A percentile compares a stretch with the other conserved stretches of the same genome.
phyloP scores from a whole-genome alignment of 1,140 invertebrate species.

The Daktulosphaira vitifoliae region DNA sequence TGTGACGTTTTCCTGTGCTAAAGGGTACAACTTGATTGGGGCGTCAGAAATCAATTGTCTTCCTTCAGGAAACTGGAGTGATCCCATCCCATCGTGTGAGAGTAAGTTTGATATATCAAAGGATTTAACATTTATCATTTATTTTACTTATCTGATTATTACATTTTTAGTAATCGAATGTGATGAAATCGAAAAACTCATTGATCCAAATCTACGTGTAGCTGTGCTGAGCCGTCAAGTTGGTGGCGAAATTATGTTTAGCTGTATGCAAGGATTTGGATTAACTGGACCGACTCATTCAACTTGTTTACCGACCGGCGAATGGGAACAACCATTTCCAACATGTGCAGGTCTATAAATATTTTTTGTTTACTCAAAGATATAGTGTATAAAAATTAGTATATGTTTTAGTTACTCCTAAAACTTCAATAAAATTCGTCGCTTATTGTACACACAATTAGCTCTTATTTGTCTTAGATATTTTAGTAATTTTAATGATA shows the following conservation, averaged over 20 bases:
- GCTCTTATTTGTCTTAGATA: too few relatives aligned
- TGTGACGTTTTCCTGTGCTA: slow-evolving; percentile 66
- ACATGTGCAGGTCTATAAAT: slow-evolving; percentile 56
- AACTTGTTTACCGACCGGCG: slow-evolving; percentile 64
- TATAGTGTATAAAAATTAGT: background rate
- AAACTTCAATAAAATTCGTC: too few relatives aligned
- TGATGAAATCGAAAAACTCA: slow-evolving; percentile 53
- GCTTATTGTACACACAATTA: too few relatives aligned
- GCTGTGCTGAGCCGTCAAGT: slow-evolving; percentile 63
- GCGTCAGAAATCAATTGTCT: slow-evolving; percentile 60
- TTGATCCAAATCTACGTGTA: slow-evolving; percentile 52
- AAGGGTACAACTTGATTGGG: slow-evolving; percentile 71
- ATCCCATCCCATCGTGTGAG: slow-evolving; percentile 67
- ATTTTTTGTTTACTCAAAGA: background rate
- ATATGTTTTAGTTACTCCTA: too few relatives aligned
- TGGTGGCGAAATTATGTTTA: slow-evolving; percentile 66
- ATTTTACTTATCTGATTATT: slow-evolving; percentile 16
- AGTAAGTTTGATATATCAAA: slow-evolving; percentile 56
- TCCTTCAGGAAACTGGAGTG: slow-evolving; percentile 75
- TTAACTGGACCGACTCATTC: slow-evolving; percentile 64
- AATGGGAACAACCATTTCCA: slow-evolving; percentile 68
- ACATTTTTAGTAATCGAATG: slow-evolving; percentile 56
- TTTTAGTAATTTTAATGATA: too few relatives aligned
- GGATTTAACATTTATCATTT: background rate
- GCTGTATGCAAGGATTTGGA: slow-evolving; percentile 67